Conservation (phyloP, 2,113 vertebrate genomes). For the Tachysurus vachellii region DNA sequence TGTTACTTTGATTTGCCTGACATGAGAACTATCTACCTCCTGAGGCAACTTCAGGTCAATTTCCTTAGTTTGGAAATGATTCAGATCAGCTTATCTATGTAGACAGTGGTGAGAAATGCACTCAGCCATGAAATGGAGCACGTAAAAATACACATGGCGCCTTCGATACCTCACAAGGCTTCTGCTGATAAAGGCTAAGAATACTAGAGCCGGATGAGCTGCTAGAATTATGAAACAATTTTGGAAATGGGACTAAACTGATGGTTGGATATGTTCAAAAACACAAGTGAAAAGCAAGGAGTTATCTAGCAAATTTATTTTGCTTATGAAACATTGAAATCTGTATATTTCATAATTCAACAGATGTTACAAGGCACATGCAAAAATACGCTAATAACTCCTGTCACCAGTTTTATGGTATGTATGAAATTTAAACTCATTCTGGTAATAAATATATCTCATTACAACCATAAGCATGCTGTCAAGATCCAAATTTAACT, state of each 20-base stretch:
- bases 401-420: not conserved
- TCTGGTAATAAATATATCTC: not conserved
- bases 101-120: constrained; percentile 56
- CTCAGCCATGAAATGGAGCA: constrained; percentile 64
- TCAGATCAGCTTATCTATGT: constrained; percentile 67
- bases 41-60: constrained; percentile 57
- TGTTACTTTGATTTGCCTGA: constrained; percentile 51
- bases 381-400: not conserved
- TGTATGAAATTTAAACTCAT: not conserved
- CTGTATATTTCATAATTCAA: constrained; percentile 15
- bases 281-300: constrained; percentile 13
- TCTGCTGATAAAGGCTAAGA: constrained; percentile 61
- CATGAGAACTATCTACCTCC: constrained; percentile 52
- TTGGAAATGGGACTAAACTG: constrained; percentile 23
- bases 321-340: constrained; percentile 17
- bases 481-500: not conserved
- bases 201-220: constrained; percentile 49
- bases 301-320: not conserved
- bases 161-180: constrained; percentile 56
- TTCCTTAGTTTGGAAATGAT: constrained; percentile 64
- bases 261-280: constrained; percentile 1
- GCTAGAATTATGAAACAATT: constrained; percentile 32
- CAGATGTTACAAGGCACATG: not conserved
- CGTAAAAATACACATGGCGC: constrained; percentile 64
- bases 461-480: not conserved